Evolutionary conservation across 1,140 invertebrate species (phyloP).

Genomic region (Drosophila sproati): DNA sequence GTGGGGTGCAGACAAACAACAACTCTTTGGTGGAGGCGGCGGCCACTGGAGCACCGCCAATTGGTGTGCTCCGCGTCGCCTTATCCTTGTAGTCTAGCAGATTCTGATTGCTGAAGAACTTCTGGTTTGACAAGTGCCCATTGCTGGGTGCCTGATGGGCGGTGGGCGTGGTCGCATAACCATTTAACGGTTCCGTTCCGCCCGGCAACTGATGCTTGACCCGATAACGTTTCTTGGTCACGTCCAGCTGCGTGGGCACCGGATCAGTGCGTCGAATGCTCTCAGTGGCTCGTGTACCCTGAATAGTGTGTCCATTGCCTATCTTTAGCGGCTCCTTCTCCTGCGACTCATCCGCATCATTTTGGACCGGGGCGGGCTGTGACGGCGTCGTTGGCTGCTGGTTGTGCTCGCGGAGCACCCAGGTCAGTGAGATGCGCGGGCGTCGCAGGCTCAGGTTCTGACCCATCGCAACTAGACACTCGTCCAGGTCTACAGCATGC

Average conservation of each 20-base stretch:
- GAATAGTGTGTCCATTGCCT: constrained; percentile 6
- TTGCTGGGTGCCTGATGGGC: constrained; percentile 62
- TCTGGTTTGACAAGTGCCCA: constrained; percentile 65
- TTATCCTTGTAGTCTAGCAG: constrained; percentile 73
- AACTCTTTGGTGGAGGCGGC: constrained; percentile 80
- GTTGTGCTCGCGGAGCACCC: constrained; percentile 88
- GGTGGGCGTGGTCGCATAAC: constrained; percentile 79
- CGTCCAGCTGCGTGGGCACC: constrained; percentile 68
- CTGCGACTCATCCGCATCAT: constrained; percentile 37
- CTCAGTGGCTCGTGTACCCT: background rate
- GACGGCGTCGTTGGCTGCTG: constrained; percentile 54
- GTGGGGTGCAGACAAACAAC: constrained; percentile 81
- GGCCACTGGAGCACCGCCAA: constrained; percentile 53
- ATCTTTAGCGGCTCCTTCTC: constrained; percentile 44
- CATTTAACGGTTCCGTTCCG: constrained; percentile 71
- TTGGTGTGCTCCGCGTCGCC: constrained; percentile 11
- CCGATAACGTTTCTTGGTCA: constrained; percentile 74
- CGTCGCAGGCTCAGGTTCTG: constrained; percentile 86
- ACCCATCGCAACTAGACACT: constrained; percentile 84
- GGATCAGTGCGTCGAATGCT: constrained; percentile 53
- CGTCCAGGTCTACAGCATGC: constrained; percentile 52
- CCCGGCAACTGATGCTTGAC: constrained; percentile 66
- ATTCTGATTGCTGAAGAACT: constrained; percentile 84
- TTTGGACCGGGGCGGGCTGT: constrained; percentile 58
- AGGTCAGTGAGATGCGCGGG: constrained; percentile 89